Evolutionary conservation across 2,888 invertebrate species (phyloP).

Genomic region (Alitta virens): DNA sequence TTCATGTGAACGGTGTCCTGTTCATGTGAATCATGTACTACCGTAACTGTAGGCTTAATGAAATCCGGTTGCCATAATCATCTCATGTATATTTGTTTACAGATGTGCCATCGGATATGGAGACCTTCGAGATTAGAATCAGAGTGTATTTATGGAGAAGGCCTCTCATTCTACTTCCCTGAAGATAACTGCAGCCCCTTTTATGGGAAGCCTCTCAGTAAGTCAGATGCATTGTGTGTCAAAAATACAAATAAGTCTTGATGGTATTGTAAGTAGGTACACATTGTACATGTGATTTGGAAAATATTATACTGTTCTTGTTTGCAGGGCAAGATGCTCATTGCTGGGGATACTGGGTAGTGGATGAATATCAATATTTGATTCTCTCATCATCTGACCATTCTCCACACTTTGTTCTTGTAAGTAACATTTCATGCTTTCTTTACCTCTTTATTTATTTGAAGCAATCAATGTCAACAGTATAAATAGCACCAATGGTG

Average conservation of each 20-base stretch:
- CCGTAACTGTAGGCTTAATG: too few relatives aligned
- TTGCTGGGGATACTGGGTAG: neutral
- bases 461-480: too few relatives aligned
- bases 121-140: conserved; percentile 36
- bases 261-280: too few relatives aligned
- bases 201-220: neutral
- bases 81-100: neutral
- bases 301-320: neutral
- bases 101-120: conserved; percentile 13
- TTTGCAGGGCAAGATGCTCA: neutral
- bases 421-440: neutral
- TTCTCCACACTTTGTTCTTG: neutral
- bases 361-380: neutral
- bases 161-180: conserved; percentile 37
- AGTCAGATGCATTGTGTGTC: too few relatives aligned
- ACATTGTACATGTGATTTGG: too few relatives aligned
- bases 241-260: too few relatives aligned
- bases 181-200: conserved; percentile 14
- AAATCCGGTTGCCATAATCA: too few relatives aligned
- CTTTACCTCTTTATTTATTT: too few relatives aligned
- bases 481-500: too few relatives aligned
- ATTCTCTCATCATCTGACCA: neutral
- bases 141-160: conserved; percentile 45
- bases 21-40: too few relatives aligned
- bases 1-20: too few relatives aligned